These are phyloP conservation scores for Rhinolophus sinicus DNA, from an alignment of 2,113 vertebrate genomes.

Conservation along the genomic window DNA sequence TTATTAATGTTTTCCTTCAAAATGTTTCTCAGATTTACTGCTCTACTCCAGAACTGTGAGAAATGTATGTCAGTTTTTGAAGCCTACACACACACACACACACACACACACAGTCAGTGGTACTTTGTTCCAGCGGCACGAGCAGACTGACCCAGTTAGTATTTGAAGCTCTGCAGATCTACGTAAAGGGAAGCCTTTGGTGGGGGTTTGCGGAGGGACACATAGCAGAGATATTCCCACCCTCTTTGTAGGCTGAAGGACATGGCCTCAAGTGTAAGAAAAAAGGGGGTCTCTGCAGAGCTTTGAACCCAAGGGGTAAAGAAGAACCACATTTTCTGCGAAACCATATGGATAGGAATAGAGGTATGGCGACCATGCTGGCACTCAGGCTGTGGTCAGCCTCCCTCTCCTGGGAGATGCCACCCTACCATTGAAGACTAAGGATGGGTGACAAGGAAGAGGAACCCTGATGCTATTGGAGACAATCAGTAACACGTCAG, in stretches of 20 bases:
- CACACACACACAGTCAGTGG: accelerated
- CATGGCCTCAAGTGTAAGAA: accelerated
- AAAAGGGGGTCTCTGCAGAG: accelerated
- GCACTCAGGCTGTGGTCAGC: accelerated
- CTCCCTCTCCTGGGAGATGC: neutral
- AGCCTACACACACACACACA: too few relatives aligned
- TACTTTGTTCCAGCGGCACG: accelerated
- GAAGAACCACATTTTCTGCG: neutral
- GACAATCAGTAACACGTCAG: accelerated
- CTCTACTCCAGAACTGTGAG: neutral
- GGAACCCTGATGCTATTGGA: accelerated
- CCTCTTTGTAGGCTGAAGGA: neutral
- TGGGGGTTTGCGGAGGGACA: accelerated
- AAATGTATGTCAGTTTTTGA: neutral
- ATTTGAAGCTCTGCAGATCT: accelerated
- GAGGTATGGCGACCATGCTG: accelerated
- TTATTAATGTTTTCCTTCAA: neutral
- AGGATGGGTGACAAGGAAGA: neutral
- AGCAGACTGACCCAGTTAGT: accelerated
- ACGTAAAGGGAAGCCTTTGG: neutral
- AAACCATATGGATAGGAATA: too few relatives aligned
- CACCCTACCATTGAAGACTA: neutral
- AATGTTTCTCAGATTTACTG: neutral
- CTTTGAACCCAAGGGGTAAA: neutral
- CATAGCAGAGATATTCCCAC: neutral